Percentiles rank a stretch among this genome's conserved stretches.
phyloP scores from a whole-genome alignment of 64 coral and sea anemone species.

The Astreopora myriophthalma region DNA sequence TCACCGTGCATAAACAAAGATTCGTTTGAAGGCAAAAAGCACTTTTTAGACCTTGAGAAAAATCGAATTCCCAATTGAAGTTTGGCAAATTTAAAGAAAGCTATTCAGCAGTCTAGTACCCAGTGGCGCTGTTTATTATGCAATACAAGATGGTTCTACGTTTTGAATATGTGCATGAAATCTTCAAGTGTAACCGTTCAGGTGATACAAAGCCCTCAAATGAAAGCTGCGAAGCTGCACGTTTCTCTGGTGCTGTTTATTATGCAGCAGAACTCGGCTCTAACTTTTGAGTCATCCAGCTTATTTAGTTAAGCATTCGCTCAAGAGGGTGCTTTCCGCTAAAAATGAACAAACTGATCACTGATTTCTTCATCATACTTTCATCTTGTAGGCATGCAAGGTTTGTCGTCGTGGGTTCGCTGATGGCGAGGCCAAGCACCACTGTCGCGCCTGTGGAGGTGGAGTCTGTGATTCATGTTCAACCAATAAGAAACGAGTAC shows the following conservation, averaged over 20 bases:
- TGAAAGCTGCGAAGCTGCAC: background rate
- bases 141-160: too few species aligned
- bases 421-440: constrained; percentile 82
- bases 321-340: too few species aligned
- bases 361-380: background rate
- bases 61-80: too few species aligned
- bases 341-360: background rate
- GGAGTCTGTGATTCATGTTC: constrained; percentile 94
- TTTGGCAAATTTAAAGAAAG: too few species aligned
- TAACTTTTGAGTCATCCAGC: too few species aligned
- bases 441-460: constrained; percentile 95
- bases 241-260: background rate
- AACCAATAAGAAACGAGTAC: constrained; percentile 83
- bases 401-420: constrained; percentile 68
- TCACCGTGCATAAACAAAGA: too few species aligned
- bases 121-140: too few species aligned
- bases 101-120: background rate
- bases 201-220: too few species aligned
- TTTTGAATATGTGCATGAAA: background rate
- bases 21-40: too few species aligned
- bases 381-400: constrained; percentile 75
- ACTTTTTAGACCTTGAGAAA: too few species aligned
- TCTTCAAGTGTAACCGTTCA: background rate
- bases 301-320: too few species aligned
- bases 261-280: too few species aligned